phyloP scores from a whole-genome alignment of 2,113 vertebrate species.

The Nothobranchius kuhntae region DNA sequence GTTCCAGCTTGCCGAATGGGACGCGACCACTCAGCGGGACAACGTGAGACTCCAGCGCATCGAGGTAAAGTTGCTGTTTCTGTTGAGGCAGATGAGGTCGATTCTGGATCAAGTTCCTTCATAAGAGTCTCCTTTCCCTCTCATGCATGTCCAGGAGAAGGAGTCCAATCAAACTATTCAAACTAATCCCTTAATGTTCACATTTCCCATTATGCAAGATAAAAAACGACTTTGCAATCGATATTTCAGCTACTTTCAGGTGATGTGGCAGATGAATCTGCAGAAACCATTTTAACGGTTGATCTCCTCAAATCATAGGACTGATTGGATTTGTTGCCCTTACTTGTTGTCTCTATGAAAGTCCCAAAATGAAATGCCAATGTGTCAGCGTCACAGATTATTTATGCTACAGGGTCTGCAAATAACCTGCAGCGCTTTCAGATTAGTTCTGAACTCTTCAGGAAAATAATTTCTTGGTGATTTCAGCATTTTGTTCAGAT shows the following conservation, averaged over 20 bases:
- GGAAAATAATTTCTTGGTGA: not conserved
- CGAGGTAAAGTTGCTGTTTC: too few relatives aligned
- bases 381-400: not conserved
- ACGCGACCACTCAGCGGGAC: too few relatives aligned
- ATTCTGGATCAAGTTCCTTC: too few relatives aligned
- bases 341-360: not conserved
- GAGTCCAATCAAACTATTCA: not conserved
- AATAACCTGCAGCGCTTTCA: not conserved
- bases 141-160: too few relatives aligned
- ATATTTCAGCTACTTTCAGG: too few relatives aligned
- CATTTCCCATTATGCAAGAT: not conserved
- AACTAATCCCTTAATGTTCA: not conserved
- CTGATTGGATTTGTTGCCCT: not conserved
- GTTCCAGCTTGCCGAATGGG: too few relatives aligned
- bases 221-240: too few relatives aligned
- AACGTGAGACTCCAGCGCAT: too few relatives aligned
- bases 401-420: not conserved
- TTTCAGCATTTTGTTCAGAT: conserved; percentile 1
- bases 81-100: too few relatives aligned
- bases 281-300: not conserved
- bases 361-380: not conserved
- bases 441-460: not conserved
- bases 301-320: conserved; percentile 13
- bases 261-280: not conserved
- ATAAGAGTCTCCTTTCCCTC: too few relatives aligned